Evolutionary conservation across 2,888 invertebrate genomes (phyloP).

Genomic region (Hecatera dysodea): DNA sequence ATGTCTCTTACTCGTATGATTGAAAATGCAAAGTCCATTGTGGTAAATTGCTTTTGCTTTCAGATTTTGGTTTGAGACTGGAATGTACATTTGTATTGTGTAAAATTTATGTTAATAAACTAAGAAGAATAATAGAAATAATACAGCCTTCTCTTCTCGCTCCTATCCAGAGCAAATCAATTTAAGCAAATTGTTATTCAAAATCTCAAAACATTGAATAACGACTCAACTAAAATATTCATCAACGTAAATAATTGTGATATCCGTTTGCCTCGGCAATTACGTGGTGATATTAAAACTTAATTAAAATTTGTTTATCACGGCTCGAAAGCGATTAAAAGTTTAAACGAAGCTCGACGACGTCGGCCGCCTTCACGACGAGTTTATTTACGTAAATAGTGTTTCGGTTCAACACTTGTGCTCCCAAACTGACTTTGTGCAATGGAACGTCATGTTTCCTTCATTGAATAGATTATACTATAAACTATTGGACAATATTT

Average conservation of each 20-base stretch:
- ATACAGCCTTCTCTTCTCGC: neutral
- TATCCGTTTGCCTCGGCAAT: slow-evolving; percentile 87
- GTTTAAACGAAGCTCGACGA: slow-evolving; percentile 89
- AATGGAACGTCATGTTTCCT: slow-evolving; percentile 54
- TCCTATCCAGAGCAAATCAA: slow-evolving; percentile 24
- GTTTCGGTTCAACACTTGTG: slow-evolving; percentile 75
- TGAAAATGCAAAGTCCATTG: neutral
- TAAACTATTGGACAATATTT: slow-evolving; percentile 17
- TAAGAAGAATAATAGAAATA: neutral
- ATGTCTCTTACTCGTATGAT: neutral
- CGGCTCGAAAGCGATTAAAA: slow-evolving; percentile 90
- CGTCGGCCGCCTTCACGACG: slow-evolving; percentile 85
- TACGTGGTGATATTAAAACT: slow-evolving; percentile 90
- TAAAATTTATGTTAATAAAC: neutral
- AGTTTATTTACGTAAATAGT: slow-evolving; percentile 88
- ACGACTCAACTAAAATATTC: slow-evolving; percentile 73
- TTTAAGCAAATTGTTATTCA: slow-evolving; percentile 49
- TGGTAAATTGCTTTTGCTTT: too few relatives aligned
- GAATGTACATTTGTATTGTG: too few relatives aligned
- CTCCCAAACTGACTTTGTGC: slow-evolving; percentile 63
- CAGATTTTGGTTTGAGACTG: too few relatives aligned
- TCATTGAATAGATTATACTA: slow-evolving; percentile 39
- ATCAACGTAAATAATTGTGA: slow-evolving; percentile 85
- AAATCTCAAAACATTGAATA: slow-evolving; percentile 51
- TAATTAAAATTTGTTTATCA: slow-evolving; percentile 91